phyloP scores from a whole-genome alignment of 2,113 vertebrate genomes.

The Pseudopipra pipra region DNA sequence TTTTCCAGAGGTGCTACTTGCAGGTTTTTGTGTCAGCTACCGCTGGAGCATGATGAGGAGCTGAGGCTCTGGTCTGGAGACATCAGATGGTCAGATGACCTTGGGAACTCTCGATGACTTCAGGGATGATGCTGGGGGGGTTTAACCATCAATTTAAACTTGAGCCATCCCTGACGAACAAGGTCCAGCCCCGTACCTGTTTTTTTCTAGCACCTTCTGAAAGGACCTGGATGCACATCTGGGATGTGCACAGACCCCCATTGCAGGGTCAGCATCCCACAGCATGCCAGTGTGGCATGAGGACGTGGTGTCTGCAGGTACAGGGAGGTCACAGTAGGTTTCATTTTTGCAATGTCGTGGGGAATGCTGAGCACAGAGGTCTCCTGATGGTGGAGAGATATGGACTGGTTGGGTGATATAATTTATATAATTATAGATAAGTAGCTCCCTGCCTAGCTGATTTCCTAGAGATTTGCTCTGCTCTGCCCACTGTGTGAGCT shows the following conservation, averaged over 20 bases:
- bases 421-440: neutral
- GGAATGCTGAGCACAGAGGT: neutral
- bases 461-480: neutral
- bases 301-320: neutral
- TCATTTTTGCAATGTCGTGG: neutral
- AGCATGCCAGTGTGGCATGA: neutral
- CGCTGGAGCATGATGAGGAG: neutral
- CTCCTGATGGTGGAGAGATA: neutral
- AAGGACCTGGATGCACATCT: neutral
- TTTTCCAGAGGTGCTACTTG: neutral
- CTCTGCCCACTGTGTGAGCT: neutral
- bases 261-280: too few species aligned
- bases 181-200: too few species aligned
- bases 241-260: neutral
- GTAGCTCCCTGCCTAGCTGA: neutral
- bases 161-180: neutral
- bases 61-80: neutral
- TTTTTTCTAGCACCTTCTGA: neutral
- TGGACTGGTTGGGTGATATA: neutral
- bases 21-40: neutral
- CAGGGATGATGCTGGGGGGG: neutral
- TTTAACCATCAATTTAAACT: fast-evolving
- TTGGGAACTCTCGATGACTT: neutral
- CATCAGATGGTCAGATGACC: neutral
- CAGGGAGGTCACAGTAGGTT: neutral